Evolutionary conservation across 1,140 invertebrate species (phyloP), one percentile per base, ranked within the genome.

Genomic region (Maniola jurtina): DNA sequence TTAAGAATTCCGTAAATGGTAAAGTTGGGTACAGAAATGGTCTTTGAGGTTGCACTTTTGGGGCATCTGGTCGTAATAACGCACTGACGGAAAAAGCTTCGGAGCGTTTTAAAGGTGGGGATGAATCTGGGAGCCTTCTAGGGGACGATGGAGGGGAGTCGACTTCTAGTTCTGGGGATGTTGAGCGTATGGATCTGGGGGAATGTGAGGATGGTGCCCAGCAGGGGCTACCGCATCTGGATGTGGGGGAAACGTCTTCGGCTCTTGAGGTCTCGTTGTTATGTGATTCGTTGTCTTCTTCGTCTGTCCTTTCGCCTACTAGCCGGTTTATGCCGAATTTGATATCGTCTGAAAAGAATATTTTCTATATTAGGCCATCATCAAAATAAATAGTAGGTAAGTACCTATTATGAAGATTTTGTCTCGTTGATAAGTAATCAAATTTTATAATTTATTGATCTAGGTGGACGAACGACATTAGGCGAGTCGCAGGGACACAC

Each of bases 11-110:
- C 16, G 92, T 92, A 60, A 93, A 92, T 5, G 92, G 92, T 54
- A 91, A 75, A 1, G 84, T 88, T 1, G 93, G 94, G 71, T 95
- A 95, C 9, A 95, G 81, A 42, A 95, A 93, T 25, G 93, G 91
- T 91, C 86, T 92, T 81, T 80, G 92, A 66, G 92, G 80, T 55
- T 86, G 86, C 10, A 86, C 82, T 87, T 94, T 92, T 2, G 94
- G 95, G 16, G 94, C 93, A 83, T 96, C 95, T 57, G 95, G 95
- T 84, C 95, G 92, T 11, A 96, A 83, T 5, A 96, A 86, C 0
- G 95, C 96, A 54, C 94, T 95, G 6, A 96, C 95, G 63, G 95
- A 96, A 80, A 96, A 96, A 6, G 94, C 93, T 84, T 96, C 94
- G 6, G 95, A 96, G 89, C 94, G 93, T 84, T 95, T 95, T n/a